Evolutionary conservation across 2,113 vertebrate genomes (phyloP).

Genomic region (Proterorhinus semilunaris): DNA sequence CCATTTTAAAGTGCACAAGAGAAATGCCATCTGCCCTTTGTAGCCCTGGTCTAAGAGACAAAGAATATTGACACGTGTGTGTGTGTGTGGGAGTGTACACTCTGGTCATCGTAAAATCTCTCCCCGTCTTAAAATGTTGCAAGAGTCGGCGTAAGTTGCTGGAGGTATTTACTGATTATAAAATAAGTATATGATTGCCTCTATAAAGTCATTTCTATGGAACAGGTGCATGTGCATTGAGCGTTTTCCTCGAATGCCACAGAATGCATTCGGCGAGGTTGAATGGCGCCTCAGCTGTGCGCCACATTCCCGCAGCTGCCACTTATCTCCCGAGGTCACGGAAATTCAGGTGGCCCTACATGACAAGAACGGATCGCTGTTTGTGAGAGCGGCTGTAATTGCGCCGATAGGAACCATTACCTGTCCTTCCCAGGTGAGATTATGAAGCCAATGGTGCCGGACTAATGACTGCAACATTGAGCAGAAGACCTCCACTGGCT

Average conservation of each 20-base stretch:
- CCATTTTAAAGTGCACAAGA: no score
- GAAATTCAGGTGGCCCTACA: conserved; percentile 46
- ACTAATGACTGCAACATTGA: conserved; percentile 74
- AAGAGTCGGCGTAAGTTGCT: no score
- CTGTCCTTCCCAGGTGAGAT: conserved; percentile 73
- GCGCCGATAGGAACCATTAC: conserved; percentile 68
- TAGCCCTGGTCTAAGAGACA: no score
- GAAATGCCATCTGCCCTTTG: no score
- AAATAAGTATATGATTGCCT: background rate
- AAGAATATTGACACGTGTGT: no score
- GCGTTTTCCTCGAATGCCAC: conserved; percentile 6
- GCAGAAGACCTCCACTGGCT: conserved; percentile 48
- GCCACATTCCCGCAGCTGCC: conserved; percentile 34
- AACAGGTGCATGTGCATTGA: background rate
- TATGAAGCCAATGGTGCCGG: conserved; percentile 72
- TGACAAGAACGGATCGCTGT: conserved; percentile 67
- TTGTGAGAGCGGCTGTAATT: conserved; percentile 66
- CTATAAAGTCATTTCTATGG: background rate
- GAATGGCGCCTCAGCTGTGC: conserved; percentile 12
- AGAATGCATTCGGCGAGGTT: background rate
- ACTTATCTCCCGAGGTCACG: conserved; percentile 45
- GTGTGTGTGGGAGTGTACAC: no score
- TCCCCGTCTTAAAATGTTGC: no score
- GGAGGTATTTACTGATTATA: background rate
- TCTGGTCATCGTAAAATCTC: no score